Evolutionary conservation across 2,888 invertebrate genomes (phyloP).

Genomic region (Chloromyia formosa): DNA sequence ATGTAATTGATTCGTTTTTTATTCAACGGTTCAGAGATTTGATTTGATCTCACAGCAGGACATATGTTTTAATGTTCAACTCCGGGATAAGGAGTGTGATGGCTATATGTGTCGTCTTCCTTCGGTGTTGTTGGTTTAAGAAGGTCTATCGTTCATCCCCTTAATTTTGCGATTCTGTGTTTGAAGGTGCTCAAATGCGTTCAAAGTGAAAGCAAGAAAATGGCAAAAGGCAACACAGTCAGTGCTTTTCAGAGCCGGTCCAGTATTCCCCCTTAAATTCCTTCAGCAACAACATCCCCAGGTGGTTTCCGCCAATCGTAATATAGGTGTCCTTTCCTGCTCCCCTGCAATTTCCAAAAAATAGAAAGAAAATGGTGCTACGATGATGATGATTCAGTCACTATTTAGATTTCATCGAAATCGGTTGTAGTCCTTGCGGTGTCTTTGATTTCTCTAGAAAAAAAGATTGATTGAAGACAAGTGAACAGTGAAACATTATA

Average conservation of each 20-base stretch:
- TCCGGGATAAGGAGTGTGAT: background rate
- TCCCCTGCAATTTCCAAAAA: conserved; percentile 2
- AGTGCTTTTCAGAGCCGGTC: too few relatives aligned
- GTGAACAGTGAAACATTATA: background rate
- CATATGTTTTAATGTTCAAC: conserved; percentile 40
- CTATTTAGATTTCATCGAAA: background rate
- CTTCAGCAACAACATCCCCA: background rate
- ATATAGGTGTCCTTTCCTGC: background rate
- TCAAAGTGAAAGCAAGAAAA: too few relatives aligned
- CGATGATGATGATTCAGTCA: conserved; percentile 13
- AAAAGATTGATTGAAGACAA: background rate
- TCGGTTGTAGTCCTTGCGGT: conserved; percentile 22
- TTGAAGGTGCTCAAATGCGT: too few relatives aligned
- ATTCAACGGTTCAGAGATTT: conserved; percentile 59
- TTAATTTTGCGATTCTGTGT: too few relatives aligned
- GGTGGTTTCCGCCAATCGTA: background rate
- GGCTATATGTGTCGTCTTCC: background rate
- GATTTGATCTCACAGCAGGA: conserved; percentile 42
- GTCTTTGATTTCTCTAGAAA: background rate
- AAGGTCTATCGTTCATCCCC: too few relatives aligned
- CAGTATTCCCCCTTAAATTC: background rate
- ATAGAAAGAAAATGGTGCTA: conserved; percentile 12
- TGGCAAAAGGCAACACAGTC: too few relatives aligned
- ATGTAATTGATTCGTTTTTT: conserved; percentile 64
- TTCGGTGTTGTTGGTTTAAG: too few relatives aligned